These are phyloP conservation scores for Notodonta ziczac DNA, from an alignment of 2,888 invertebrate species.

Conservation along the genomic window DNA sequence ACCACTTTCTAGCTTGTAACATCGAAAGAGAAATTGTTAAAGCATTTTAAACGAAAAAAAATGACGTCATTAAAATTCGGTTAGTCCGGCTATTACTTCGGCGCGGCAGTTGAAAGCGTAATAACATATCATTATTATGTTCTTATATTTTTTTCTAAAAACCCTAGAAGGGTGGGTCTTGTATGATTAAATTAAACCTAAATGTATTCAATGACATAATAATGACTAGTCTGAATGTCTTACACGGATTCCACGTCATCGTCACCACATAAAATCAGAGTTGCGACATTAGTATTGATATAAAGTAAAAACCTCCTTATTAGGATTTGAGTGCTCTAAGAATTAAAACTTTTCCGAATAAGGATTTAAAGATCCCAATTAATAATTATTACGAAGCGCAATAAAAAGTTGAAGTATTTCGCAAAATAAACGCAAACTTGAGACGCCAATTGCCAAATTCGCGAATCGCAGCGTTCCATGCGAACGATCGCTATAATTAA, in stretches of 20 bases:
- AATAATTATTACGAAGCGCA: conserved; percentile 8
- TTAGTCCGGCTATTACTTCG: conserved; percentile 49
- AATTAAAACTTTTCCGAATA: neutral
- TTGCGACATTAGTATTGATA: neutral
- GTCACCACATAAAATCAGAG: neutral
- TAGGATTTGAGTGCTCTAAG: neutral
- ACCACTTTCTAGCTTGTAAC: conserved; percentile 18
- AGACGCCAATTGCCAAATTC: conserved; percentile 22
- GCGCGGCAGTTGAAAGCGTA: conserved; percentile 54
- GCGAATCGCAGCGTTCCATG: conserved; percentile 42
- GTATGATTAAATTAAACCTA: conserved; percentile 22
- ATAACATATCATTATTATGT: conserved; percentile 63
- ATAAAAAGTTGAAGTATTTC: conserved; percentile 22
- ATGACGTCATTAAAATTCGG: conserved; percentile 56
- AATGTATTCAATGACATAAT: conserved; percentile 22
- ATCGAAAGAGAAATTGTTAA: conserved; percentile 14
- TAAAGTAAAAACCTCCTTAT: too few species aligned
- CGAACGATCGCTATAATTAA: conserved; percentile 52
- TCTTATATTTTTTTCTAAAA: conserved; percentile 39
- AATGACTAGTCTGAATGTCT: conserved; percentile 9
- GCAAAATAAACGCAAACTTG: conserved; percentile 29
- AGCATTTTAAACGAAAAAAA: conserved; percentile 31
- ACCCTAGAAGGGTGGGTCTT: conserved; percentile 18
- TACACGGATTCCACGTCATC: too few species aligned
- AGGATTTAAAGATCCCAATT: neutral